Base-by-base conservation (phyloP, 2,888 invertebrate species). In the Microctonus aethiopoides region DNA sequence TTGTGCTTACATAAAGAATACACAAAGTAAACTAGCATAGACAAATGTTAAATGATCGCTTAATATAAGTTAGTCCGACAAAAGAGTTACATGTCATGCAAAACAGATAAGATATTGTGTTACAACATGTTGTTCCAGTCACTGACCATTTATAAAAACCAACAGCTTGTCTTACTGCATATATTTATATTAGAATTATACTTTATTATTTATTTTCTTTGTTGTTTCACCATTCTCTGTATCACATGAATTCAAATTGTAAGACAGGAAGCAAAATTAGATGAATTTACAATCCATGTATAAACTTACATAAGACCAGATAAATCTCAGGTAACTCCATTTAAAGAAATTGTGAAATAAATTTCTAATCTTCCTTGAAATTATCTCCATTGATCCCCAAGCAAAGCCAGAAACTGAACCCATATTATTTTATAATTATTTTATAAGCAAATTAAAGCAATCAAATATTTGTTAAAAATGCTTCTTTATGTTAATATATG, bases 1-100 rank as follows among this genome's bases (percentile, higher is more conserved):
- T 26, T 16, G 32, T 80, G 80, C 80, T 81, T 79, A 80, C 80
- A 72, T 69, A 70, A 72, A 68, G 75, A 78, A 74, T 70, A 75
- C 71, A 76, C 74, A 73, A 79, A 79, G 73, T 75, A 78, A 72
- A 79, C 80, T 78, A 81, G 77, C 69, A 68, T 72, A 68, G 70
- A 69, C 61, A 56, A 63, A 69, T 60, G 16, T 9, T 26, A 13
- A 60, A 24, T 36, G 10, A 20, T 60, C 52, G 68, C 78, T 82
- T 84, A 82, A 84, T 85, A 86, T 86, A 85, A 86, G 80, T 81
- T 84, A 81, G 75, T 32, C 64, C 73, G 74, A 84, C 83, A 85
- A 86, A 80, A 82, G 78, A 78, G 72, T 73, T 80, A 75, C 71
- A 65, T 74, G 80, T 80, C 83, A 78, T 83, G 80, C 78, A 80